Conservation (phyloP, 2,113 vertebrate genomes). For the Stomatorhinus ivindoensis region DNA sequence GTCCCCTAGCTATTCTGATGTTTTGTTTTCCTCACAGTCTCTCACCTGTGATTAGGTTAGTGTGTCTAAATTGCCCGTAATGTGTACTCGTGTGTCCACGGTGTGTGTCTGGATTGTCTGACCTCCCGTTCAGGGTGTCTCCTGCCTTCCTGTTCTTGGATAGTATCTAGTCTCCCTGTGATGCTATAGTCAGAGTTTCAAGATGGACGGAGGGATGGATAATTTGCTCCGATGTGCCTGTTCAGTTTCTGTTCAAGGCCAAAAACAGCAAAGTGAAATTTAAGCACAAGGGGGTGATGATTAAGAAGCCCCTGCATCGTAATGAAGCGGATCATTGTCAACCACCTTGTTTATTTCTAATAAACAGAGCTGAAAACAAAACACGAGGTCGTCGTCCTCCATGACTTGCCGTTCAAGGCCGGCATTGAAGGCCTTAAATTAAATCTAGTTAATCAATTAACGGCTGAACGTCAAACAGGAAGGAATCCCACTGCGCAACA, state of each 20-base stretch:
- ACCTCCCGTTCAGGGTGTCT: background rate
- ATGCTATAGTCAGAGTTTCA: background rate
- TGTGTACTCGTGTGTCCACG: background rate
- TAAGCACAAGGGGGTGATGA: background rate
- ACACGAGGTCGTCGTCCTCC: too few relatives aligned
- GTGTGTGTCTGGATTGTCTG: background rate
- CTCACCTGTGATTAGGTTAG: background rate
- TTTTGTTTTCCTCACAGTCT: background rate
- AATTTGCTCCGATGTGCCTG: background rate
- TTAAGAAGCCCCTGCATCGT: background rate
- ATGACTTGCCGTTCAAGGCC: background rate
- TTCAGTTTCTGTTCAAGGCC: background rate
- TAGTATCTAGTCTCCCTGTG: background rate
- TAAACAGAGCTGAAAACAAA: background rate
- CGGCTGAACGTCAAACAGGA: background rate
- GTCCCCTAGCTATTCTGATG: background rate
- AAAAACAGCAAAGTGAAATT: background rate
- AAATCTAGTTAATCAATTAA: background rate
- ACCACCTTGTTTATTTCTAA: background rate
- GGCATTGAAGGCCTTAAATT: background rate
- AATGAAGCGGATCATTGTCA: background rate
- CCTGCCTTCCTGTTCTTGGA: background rate
- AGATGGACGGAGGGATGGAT: background rate
- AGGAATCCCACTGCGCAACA: background rate
- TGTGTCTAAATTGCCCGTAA: background rate